phyloP scores from a whole-genome alignment of 1,140 invertebrate species.

The Telenomus remus region DNA sequence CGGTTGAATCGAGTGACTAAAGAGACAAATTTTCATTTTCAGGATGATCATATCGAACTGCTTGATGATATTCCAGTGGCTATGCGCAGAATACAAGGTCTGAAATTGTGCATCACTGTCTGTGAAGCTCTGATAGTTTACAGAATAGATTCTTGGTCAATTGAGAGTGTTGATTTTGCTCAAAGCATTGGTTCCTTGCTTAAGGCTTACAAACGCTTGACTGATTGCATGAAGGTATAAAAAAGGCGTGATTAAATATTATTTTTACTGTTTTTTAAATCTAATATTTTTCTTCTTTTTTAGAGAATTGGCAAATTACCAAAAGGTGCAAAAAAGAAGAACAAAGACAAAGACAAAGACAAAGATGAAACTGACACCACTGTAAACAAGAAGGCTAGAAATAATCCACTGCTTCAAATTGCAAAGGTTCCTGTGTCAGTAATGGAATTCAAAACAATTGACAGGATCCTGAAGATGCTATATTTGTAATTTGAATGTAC shows the following conservation, averaged over 20 bases:
- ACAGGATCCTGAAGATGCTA: constrained; percentile 71
- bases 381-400: constrained; percentile 57
- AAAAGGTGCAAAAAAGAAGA: constrained; percentile 72
- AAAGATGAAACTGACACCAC: constrained; percentile 64
- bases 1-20: too few relatives aligned
- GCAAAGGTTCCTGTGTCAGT: constrained; percentile 72
- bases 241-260: too few relatives aligned
- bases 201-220: constrained; percentile 69
- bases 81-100: constrained; percentile 70
- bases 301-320: constrained; percentile 68
- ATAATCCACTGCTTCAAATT: constrained; percentile 26
- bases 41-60: constrained; percentile 73
- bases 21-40: constrained; percentile 51
- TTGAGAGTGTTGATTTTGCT: constrained; percentile 60
- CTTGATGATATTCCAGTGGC: constrained; percentile 73
- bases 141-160: constrained; percentile 73
- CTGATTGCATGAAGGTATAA: constrained; percentile 75
- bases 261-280: too few relatives aligned
- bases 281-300: constrained; percentile 13
- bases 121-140: constrained; percentile 76
- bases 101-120: constrained; percentile 72
- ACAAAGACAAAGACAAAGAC: constrained; percentile 67
- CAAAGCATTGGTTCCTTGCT: constrained; percentile 70
- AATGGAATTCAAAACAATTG: constrained; percentile 69
- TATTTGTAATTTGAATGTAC: constrained; percentile 67